Evolutionary conservation across 2,113 vertebrate species (phyloP).

Genomic region (Gopherus evgoodei): DNA sequence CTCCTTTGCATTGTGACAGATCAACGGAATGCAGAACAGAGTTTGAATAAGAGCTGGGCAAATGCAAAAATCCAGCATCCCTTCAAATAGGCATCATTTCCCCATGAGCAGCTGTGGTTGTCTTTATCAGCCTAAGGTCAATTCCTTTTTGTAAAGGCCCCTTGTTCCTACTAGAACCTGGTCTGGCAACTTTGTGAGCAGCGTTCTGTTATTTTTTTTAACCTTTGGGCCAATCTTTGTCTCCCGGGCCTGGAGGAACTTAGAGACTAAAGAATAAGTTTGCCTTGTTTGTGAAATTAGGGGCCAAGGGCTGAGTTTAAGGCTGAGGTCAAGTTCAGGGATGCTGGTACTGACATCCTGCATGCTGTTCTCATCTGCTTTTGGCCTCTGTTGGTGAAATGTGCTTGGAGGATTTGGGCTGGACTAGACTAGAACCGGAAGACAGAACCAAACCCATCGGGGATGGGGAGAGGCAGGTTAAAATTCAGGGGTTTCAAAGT

Average conservation of each 20-base stretch:
- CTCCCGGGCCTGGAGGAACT: not conserved
- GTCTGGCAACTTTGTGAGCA: not conserved
- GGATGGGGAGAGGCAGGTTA: not conserved
- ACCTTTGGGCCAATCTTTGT: accelerated
- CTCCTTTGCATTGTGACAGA: not conserved
- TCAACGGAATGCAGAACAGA: not conserved
- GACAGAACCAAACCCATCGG: not conserved
- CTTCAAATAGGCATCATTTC: not conserved
- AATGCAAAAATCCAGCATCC: not conserved
- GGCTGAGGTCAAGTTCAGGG: not conserved
- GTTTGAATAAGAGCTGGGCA: not conserved
- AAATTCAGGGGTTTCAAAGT: not conserved
- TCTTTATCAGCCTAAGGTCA: not conserved
- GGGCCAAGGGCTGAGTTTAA: not conserved
- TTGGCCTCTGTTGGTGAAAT: not conserved
- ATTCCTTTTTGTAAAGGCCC: not conserved
- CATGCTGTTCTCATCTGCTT: not conserved
- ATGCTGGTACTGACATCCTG: not conserved
- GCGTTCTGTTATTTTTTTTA: not conserved
- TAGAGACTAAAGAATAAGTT: not conserved
- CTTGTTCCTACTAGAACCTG: not conserved
- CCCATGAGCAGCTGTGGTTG: not conserved
- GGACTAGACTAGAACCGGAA: not conserved
- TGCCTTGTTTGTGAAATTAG: not conserved
- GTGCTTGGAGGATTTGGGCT: not conserved